These are phyloP conservation scores for Caenorhabditis virilis DNA, from an alignment of 2,888 invertebrate species.

Conservation along the genomic window DNA sequence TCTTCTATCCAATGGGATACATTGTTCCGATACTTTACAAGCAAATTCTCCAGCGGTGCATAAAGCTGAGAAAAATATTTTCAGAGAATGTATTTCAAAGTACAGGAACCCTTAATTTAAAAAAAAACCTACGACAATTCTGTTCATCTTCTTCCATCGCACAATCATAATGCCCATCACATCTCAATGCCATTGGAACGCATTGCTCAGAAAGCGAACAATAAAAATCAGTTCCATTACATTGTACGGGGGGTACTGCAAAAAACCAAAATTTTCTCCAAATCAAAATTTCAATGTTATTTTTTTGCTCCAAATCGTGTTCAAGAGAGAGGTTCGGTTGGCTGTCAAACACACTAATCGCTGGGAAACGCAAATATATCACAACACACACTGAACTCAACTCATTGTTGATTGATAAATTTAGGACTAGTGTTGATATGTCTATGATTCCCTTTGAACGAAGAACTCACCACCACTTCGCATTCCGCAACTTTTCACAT, in stretches of 20 bases:
- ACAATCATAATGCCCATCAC: slow-evolving; percentile 68
- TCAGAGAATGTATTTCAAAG: too few species aligned
- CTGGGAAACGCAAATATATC: too few species aligned
- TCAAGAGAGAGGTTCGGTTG: too few species aligned
- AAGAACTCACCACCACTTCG: slow-evolving; percentile 29
- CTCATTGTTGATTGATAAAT: too few species aligned
- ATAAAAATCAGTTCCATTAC: slow-evolving; percentile 61
- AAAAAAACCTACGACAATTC: slow-evolving; percentile 63
- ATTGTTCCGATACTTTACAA: slow-evolving; percentile 67
- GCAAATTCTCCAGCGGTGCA: slow-evolving; percentile 66
- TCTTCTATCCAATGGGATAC: slow-evolving; percentile 60
- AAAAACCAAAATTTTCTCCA: too few species aligned
- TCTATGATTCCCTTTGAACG: too few species aligned
- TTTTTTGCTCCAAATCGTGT: too few species aligned
- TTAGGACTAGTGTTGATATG: too few species aligned
- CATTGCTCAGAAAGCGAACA: slow-evolving; percentile 64
- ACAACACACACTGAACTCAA: too few species aligned
- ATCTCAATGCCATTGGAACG: slow-evolving; percentile 57
- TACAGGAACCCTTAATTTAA: too few species aligned
- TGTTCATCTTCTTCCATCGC: slow-evolving; percentile 68
- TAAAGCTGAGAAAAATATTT: slow-evolving; percentile 59
- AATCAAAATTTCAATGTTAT: too few species aligned
- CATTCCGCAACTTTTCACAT: slow-evolving; percentile 64
- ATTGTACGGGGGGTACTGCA: slow-evolving; percentile 38
- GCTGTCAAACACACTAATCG: too few species aligned